A percentile compares a stretch with the other conserved stretches of the same genome.
Conservation (phyloP, 2,113 vertebrate genomes). For the Seriola aureovittata region DNA sequence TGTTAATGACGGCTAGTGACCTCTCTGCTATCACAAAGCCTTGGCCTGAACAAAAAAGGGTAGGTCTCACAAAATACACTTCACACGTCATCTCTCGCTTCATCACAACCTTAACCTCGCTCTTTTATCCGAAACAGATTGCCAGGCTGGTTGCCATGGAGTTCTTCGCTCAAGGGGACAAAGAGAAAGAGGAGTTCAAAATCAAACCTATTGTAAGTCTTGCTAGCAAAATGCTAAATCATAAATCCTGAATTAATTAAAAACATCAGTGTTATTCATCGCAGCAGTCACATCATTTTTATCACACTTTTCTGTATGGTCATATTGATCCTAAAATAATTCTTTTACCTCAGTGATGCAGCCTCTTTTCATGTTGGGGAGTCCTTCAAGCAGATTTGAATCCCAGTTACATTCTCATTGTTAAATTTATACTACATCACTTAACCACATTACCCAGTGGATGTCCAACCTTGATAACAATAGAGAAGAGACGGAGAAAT, state of each 20-base stretch:
- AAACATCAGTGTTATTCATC: background rate
- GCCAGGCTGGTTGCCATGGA: constrained; percentile 92
- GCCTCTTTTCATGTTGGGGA: background rate
- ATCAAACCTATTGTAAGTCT: constrained; percentile 91
- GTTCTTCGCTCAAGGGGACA: constrained; percentile 95
- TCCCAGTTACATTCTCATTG: background rate
- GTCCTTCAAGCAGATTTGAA: background rate
- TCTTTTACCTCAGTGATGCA: background rate
- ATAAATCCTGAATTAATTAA: background rate
- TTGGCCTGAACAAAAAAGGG: constrained; percentile 93
- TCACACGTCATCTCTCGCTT: background rate
- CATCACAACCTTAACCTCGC: constrained; percentile 11
- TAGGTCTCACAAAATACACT: constrained; percentile 60
- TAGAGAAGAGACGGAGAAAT: background rate
- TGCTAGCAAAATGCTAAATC: background rate
- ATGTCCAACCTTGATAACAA: background rate
- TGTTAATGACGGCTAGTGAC: constrained; percentile 96
- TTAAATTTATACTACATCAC: background rate
- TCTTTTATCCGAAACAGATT: constrained; percentile 81
- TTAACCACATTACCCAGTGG: too few species aligned
- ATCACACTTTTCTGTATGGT: background rate
- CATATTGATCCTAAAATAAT: background rate
- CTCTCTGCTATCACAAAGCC: constrained; percentile 94
- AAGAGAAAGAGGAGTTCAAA: constrained; percentile 92
- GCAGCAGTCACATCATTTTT: background rate